These are phyloP conservation scores for Anisognathus igniventris DNA, from an alignment of 2,797 vertebrate genomes.

Conservation along the genomic window DNA sequence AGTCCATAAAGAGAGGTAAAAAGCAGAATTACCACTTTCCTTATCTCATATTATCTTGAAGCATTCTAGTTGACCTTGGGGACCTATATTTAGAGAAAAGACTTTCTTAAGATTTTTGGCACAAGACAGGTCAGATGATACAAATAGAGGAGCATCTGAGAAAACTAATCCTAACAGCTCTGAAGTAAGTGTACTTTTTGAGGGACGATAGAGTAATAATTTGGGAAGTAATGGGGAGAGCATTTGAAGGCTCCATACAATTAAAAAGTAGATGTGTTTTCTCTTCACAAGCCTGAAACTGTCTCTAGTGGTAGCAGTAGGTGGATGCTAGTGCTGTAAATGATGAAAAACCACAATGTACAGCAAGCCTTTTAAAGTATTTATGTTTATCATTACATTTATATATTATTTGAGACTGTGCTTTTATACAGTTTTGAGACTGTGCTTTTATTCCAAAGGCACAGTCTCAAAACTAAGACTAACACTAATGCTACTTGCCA, in stretches of 20 bases:
- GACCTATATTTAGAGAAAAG: neutral
- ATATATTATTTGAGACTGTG: neutral
- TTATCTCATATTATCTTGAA: neutral
- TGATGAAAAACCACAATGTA: neutral
- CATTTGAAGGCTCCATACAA: neutral
- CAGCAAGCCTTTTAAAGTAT: neutral
- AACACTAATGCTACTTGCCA: neutral
- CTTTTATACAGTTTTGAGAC: no score
- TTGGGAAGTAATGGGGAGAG: neutral
- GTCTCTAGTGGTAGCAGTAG: neutral
- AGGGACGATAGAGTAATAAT: neutral
- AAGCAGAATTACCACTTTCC: neutral
- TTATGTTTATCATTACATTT: neutral
- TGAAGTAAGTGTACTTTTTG: neutral
- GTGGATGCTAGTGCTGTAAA: neutral
- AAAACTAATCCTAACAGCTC: neutral
- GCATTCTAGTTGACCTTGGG: neutral
- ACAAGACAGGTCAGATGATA: neutral
- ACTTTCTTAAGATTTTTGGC: neutral
- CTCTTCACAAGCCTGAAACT: neutral
- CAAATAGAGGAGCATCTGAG: neutral
- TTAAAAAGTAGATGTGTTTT: neutral
- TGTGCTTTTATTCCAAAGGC: neutral
- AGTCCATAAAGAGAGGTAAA: neutral
- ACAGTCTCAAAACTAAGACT: neutral